Evolutionary conservation across 2,113 vertebrate species (phyloP), one percentile per base, ranked within the genome.

Genomic region (Arothron firmamentum): DNA sequence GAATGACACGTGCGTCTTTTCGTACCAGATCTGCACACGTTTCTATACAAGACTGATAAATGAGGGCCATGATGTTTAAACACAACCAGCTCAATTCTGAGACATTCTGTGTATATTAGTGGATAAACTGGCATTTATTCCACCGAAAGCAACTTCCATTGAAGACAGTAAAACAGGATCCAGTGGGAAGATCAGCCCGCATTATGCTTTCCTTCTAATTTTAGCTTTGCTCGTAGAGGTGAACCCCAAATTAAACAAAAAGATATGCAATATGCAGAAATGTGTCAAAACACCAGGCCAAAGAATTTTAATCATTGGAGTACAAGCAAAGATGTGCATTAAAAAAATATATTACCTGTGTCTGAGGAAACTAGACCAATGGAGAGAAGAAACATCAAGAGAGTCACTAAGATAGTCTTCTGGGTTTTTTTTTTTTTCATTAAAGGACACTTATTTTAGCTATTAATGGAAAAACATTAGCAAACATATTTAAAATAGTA

Each of bases 341-440:
- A 78, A 82, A 45, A 77, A 87, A 86, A 76, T 79, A 75, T 91
- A 75, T 91, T 90, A 91, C 89, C 90, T 91, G 89, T 75, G 65
- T 91, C 90, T 77, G 90, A 85, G 81, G 90, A 87, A 74, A 93
- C 86, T 90, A 92, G 77, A 85, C 49, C 81, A 87, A 81, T 74
- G 72, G 80, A 85, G 70, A 85, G 83, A 70, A 70, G 62, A 89
- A 78, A 74, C 64, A 85, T 65, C 73, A 81, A 31, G 28, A 31
- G 28, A 31, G 5, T 31, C 28, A 31, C 28, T 31, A 9, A 31
- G 28, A 31, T 31, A 31, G 8, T 31, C 28, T 7, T 9, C 28
- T 31, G 28, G 28, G 28, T 7, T 9, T 31, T 31, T 31, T 7
- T 31, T 7, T 31, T 7, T 31, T 7, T 31, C 5, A 7, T 5